Percentiles rank a stretch among this genome's conserved stretches.
Evolutionary conservation across 2,113 vertebrate species (phyloP).

Genomic region (Tragulus kanchil): DNA sequence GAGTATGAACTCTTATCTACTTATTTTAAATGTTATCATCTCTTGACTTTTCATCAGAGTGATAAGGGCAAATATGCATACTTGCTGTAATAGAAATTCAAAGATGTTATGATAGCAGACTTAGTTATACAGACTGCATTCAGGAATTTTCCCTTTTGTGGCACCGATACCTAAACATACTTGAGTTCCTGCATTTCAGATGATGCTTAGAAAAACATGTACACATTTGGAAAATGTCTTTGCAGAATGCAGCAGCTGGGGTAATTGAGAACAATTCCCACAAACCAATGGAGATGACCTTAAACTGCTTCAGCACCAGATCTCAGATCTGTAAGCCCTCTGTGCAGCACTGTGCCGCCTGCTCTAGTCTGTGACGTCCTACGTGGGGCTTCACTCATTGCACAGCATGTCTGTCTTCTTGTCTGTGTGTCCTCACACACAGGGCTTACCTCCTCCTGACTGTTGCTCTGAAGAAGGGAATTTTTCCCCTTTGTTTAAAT

Average conservation of each 20-base stretch:
- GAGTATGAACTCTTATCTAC: not conserved
- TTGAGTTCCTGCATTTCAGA: not conserved
- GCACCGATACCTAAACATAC: not conserved
- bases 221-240: not conserved
- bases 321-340: not conserved
- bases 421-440: not conserved
- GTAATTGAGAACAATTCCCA: not conserved
- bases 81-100: not conserved
- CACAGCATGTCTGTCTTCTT: not conserved
- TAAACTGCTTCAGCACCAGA: not conserved
- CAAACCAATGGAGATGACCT: not conserved
- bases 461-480: not conserved
- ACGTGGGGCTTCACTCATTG: not conserved
- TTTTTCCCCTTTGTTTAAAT: not conserved
- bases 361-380: not conserved
- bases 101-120: not conserved
- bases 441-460: not conserved
- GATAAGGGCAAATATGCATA: not conserved
- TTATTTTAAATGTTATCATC: constrained; percentile 1
- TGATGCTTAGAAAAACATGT: not conserved
- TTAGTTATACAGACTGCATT: not conserved
- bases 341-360: not conserved
- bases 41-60: not conserved
- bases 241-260: not conserved
- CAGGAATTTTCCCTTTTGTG: not conserved